Conservation (phyloP, 2,113 vertebrate genomes). For the Oreochromis niloticus region DNA sequence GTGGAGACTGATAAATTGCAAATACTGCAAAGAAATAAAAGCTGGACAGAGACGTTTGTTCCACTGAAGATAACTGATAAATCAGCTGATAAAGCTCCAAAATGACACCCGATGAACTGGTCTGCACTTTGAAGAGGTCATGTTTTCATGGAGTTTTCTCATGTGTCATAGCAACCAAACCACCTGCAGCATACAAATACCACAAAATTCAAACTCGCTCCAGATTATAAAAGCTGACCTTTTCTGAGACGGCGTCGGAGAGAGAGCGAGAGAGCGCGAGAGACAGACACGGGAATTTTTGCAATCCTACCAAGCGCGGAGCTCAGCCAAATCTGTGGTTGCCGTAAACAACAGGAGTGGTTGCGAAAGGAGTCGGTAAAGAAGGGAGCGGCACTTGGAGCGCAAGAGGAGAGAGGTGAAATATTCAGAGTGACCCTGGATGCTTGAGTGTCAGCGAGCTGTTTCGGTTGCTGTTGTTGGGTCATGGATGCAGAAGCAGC, state of each 20-base stretch:
- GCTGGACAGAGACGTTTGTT: neutral
- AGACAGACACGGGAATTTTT: neutral
- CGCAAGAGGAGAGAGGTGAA: neutral
- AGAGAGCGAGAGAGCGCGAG: neutral
- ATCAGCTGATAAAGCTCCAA: constrained; percentile 7
- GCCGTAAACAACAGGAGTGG: constrained; percentile 38
- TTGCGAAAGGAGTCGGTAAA: neutral
- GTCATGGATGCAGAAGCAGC: constrained; percentile 11
- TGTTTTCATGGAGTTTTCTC: constrained; percentile 19
- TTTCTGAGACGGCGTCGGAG: neutral
- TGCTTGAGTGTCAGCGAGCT: constrained; percentile 36
- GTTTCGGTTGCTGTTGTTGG: neutral
- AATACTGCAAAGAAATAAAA: neutral
- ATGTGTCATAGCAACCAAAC: constrained; percentile 25
- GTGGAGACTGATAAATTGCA: neutral
- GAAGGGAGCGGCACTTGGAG: neutral
- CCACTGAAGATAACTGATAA: neutral
- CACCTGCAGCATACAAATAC: constrained; percentile 12
- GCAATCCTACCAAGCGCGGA: constrained; percentile 28
- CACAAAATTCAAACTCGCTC: neutral
- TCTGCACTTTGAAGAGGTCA: neutral
- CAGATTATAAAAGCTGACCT: constrained; percentile 33
- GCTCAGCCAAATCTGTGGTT: constrained; percentile 17
- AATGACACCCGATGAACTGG: neutral
- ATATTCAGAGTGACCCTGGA: constrained; percentile 21